These are phyloP conservation scores for Drosophila parabipectinata DNA, from an alignment of 1,140 invertebrate genomes.

Conservation along the genomic window DNA sequence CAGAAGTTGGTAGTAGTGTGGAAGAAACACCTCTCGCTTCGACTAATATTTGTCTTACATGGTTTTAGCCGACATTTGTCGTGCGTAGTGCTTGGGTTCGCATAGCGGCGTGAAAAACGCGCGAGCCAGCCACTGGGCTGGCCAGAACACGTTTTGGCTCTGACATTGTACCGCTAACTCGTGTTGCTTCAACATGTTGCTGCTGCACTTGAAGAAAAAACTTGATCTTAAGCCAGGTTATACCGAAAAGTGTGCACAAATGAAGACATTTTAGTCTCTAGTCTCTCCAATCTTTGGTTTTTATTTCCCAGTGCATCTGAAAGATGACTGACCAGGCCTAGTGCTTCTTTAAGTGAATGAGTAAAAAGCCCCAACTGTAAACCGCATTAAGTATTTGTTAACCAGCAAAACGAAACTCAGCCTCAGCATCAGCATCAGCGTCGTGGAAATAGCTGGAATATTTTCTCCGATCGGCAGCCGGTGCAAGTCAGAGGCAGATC, in stretches of 20 bases:
- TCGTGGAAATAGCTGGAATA: slow-evolving; percentile 61
- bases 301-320: slow-evolving; percentile 21
- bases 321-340: slow-evolving; percentile 57
- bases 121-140: neutral
- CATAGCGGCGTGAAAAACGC: slow-evolving; percentile 50
- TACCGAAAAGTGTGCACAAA: too few species aligned
- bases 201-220: slow-evolving; percentile 19
- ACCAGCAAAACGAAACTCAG: slow-evolving; percentile 57
- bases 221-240: neutral
- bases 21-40: slow-evolving; percentile 44
- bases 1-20: slow-evolving; percentile 27
- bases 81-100: slow-evolving; percentile 49
- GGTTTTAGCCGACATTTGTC: slow-evolving; percentile 60
- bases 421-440: slow-evolving; percentile 1
- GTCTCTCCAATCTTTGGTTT: too few species aligned
- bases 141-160: slow-evolving; percentile 58
- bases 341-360: slow-evolving; percentile 18
- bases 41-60: slow-evolving; percentile 60
- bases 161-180: slow-evolving; percentile 71
- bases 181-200: slow-evolving; percentile 54
- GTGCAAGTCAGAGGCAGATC: slow-evolving; percentile 45
- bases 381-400: slow-evolving; percentile 72
- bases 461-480: slow-evolving; percentile 41
- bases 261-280: too few species aligned
- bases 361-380: slow-evolving; percentile 56